Conservation (phyloP, 23 tunicate genomes). For the Pegea sp. region DNA sequence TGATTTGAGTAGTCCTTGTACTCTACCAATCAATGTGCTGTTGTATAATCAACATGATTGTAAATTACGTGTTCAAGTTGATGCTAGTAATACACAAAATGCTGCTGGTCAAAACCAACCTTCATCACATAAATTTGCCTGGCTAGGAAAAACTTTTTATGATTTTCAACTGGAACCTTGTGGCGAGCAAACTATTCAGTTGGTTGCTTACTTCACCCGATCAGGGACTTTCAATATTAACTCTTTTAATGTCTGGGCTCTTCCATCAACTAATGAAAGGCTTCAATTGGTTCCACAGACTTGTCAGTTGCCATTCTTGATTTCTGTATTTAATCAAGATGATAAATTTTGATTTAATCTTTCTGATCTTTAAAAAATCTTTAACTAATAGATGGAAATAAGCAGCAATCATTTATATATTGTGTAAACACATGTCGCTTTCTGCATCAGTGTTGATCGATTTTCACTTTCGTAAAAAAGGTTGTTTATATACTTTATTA, state of each 20-base stretch:
- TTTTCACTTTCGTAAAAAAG: too few relatives aligned
- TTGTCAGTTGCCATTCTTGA: conserved; percentile 21
- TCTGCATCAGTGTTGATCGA: too few relatives aligned
- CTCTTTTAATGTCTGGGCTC: conserved; percentile 62
- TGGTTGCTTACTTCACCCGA: conserved; percentile 48
- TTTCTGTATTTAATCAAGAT: conserved; percentile 7
- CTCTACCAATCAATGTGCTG: conserved; percentile 10
- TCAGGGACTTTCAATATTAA: conserved; percentile 57
- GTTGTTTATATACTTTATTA: too few relatives aligned
- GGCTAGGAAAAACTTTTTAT: conserved; percentile 39
- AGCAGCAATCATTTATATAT: too few relatives aligned
- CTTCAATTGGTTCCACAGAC: conserved; percentile 69
- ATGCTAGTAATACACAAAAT: conserved; percentile 11
- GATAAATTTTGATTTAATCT: too few relatives aligned
- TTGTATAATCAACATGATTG: conserved; percentile 34
- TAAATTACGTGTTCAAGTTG: conserved; percentile 17
- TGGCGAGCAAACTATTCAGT: conserved; percentile 2
- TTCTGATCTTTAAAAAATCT: too few relatives aligned
- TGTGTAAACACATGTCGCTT: too few relatives aligned
- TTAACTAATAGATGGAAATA: too few relatives aligned
- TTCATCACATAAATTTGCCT: conserved; percentile 19
- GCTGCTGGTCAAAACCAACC: conserved; percentile 6
- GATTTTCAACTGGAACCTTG: conserved; percentile 29
- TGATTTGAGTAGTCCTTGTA: conserved; percentile 10
- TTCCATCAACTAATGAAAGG: conserved; percentile 55